Percentiles rank a stretch among this genome's conserved stretches.
Conservation (phyloP, 2,113 vertebrate genomes). For the Sinocyclocheilus grahami region DNA sequence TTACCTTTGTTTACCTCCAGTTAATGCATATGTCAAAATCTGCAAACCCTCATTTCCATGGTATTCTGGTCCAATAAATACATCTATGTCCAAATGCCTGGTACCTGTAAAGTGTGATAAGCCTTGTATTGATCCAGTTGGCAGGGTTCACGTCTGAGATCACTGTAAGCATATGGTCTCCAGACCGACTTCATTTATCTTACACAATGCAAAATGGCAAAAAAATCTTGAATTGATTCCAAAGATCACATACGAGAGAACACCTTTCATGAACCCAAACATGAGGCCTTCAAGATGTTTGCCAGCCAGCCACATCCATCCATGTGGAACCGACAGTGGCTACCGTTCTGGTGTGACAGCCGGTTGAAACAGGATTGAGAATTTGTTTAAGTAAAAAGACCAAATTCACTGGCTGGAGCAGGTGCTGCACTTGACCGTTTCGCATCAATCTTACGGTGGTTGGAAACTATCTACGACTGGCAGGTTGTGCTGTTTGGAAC, state of each 20-base stretch:
- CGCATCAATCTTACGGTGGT: conserved; percentile 41
- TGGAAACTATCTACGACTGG: conserved; percentile 59
- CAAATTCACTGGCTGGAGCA: conserved; percentile 15
- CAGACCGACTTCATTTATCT: conserved; percentile 51
- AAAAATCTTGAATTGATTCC: neutral
- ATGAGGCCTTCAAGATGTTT: conserved; percentile 1
- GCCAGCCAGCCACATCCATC: neutral
- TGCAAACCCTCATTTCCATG: neutral
- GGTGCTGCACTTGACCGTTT: conserved; percentile 50
- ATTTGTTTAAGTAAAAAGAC: conserved; percentile 9
- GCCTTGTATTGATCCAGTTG: conserved; percentile 51
- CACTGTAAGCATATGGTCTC: conserved; percentile 43
- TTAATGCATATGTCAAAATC: neutral
- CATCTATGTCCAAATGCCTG: conserved; percentile 36
- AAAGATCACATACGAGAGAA: conserved; percentile 31
- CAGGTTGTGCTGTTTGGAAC: conserved; percentile 54
- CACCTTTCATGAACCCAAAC: conserved; percentile 38
- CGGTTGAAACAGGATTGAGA: conserved; percentile 6
- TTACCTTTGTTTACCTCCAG: conserved; percentile 10
- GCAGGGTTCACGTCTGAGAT: conserved; percentile 12
- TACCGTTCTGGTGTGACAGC: neutral
- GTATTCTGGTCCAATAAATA: neutral
- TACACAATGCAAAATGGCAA: conserved; percentile 19
- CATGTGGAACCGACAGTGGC: neutral
- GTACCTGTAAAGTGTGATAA: conserved; percentile 38